Evolutionary conservation across 1,140 invertebrate genomes (phyloP).

Genomic region (Drosophila mauritiana): DNA sequence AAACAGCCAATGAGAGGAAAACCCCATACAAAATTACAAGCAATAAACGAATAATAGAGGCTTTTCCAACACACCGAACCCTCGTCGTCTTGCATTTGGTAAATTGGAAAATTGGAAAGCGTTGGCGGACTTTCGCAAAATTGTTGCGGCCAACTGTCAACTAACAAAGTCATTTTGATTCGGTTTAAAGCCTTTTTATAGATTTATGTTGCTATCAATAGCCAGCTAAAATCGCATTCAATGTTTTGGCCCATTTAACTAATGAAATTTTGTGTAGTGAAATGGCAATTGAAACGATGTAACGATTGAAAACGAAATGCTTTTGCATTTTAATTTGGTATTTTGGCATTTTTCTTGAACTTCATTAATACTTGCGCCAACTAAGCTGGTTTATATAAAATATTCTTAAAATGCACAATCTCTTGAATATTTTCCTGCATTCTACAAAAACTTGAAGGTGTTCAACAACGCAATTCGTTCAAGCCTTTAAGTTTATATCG

Average conservation of each 20-base stretch:
- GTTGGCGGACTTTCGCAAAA: slow-evolving; percentile 1
- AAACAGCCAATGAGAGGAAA: not conserved
- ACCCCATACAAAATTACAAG: not conserved
- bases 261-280: slow-evolving; percentile 42
- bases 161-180: not conserved
- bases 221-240: not conserved
- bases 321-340: not conserved
- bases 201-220: slow-evolving; percentile 40
- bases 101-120: slow-evolving; percentile 53
- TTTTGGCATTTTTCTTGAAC: not conserved
- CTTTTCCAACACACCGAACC: not conserved
- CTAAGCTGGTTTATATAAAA: not conserved
- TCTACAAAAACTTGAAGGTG: too few relatives aligned
- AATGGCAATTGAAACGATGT: not conserved
- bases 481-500: not conserved
- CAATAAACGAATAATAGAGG: slow-evolving; percentile 1
- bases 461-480: too few relatives aligned
- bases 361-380: not conserved
- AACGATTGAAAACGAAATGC: not conserved
- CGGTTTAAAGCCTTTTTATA: slow-evolving; percentile 30
- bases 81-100: not conserved
- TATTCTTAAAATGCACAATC: too few relatives aligned
- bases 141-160: slow-evolving; percentile 14
- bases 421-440: too few relatives aligned
- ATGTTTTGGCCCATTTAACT: slow-evolving; percentile 42